Evolutionary conservation across 2,113 vertebrate genomes (phyloP), one percentile per base, ranked within the genome.

Genomic region (Miniopterus natalensis): DNA sequence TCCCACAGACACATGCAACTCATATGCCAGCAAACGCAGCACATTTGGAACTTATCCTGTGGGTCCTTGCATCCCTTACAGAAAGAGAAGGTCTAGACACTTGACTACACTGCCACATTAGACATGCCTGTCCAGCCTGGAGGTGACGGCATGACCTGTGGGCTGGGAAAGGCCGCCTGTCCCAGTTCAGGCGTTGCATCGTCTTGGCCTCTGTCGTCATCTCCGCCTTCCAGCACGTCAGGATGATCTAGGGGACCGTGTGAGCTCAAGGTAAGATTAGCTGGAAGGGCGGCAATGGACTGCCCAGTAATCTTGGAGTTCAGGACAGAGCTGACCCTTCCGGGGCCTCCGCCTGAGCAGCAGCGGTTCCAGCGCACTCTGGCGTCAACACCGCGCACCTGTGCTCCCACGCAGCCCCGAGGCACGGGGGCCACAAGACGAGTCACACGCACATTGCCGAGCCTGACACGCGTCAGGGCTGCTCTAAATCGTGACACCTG

Each of bases 251-350:
- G 95, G 66, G 92, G 93, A 96, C 84, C 93, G 93, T 92, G 66
- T 96, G 90, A 92, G 90, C 71, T 95, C 96, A 96, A 96, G 90
- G 95, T 96, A 81, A 97, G 92, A 96, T 92, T 92, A 94, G 93
- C 79, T 42, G 9, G 68, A 91, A 95, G 79, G 83, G 74, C 8
- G 55, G 86, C 95, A 84, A 97, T 81, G 87, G 68, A 95, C 66
- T 36, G 70, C 75, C 55, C 65, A 51, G 75, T 87, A 78, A 95
- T 77, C 80, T 57, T 80, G 20, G 86, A 89, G 92, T 88, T 90
- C 84, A 90, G 87, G 73, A 74, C 66, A 77, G 84, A 95, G 70
- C 1, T 93, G 90, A 90, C 92, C 95, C 89, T 93, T 73, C 83
- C 70, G 1, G 47, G 86, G 77, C 86, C 74, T 84, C 3, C 21